Base-by-base conservation (phyloP, 2,797 vertebrate species). In the Aldrovandia affinis region DNA sequence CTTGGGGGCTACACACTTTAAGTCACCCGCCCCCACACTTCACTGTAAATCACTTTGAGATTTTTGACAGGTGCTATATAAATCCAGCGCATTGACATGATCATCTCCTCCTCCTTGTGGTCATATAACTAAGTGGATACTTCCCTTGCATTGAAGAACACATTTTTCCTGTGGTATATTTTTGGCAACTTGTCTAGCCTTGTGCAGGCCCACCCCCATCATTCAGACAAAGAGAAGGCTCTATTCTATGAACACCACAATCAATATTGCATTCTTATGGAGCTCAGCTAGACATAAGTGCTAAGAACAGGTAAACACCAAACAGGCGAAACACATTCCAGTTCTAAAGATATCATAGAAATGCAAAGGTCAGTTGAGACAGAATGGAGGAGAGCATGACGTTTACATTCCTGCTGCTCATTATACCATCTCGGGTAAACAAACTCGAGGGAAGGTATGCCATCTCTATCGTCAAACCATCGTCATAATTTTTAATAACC, bases 271-370 rank as follows among this genome's bases (percentile, higher is more conserved):
- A 54, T 79, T 28, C 47, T 80, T 55, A 30, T 39, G 30, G 52
- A 52, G 36, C 30, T 50, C 50, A 57, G 78, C 77, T 42, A 61
- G 80, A n/a, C 63, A 73, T 84, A 81, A 81, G 70, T 80, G 54
- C 33, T 33, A 39, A 65, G 55, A 65, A 55, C 20, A 57, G 47
- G 44, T 83, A 54, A 84, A 84, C 39, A 75, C 18, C 36, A 75
- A 68, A 65, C 54, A 15, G 63, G 47, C 5, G 28, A 33, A 42
- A 33, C 42, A 50, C 83, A 68, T 63, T 79, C 57, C 10, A 28
- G 63, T 22, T 68, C 61, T 80, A 81, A 80, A 44, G 61, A 84
- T 25, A 55, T 84, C 78, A 52, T 5, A 84, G 59, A 68, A 79
- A 65, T 54, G 44, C n/a, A 70, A 84, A 84, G 83, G 83, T 81